phyloP scores from a whole-genome alignment of 2,797 vertebrate genomes.

The Sebastes minor region DNA sequence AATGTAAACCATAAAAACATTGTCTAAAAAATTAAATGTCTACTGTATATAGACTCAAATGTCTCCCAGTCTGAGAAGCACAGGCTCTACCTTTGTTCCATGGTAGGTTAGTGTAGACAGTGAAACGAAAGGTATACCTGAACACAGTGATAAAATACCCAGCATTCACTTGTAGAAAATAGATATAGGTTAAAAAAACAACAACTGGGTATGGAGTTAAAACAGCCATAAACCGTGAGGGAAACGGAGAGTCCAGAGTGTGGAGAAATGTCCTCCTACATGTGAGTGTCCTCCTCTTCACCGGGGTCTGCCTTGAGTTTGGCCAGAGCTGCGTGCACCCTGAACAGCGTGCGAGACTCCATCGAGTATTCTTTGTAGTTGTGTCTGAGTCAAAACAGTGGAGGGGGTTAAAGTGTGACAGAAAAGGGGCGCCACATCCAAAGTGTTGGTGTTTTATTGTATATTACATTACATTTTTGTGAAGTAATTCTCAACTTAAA shows the following conservation, averaged over 20 bases:
- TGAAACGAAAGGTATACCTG: background rate
- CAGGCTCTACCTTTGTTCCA: background rate
- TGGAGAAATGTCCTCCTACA: conserved; percentile 49
- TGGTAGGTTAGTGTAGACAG: background rate
- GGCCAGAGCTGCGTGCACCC: conserved; percentile 85
- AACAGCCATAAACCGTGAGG: background rate
- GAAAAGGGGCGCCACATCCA: background rate
- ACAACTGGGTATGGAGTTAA: background rate
- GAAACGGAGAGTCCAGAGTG: background rate
- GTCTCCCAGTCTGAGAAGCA: background rate
- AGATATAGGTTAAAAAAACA: background rate
- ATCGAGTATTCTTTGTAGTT: conserved; percentile 90
- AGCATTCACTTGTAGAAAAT: background rate
- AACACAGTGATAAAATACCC: background rate
- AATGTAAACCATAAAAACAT: conserved; percentile 34
- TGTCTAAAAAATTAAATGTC: conserved; percentile 4
- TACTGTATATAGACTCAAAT: background rate
- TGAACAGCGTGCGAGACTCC: conserved; percentile 89
- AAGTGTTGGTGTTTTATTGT: background rate
- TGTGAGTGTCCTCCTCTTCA: conserved; percentile 77
- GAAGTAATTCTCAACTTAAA: background rate
- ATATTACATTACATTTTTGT: background rate
- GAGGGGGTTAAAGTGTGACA: background rate
- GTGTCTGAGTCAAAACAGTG: conserved; percentile 63
- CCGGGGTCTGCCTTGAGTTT: conserved; percentile 83